A percentile compares a stretch with the other conserved stretches of the same genome.
These are phyloP conservation scores for Cataglyphis albicans DNA, from an alignment of 2,888 invertebrate species.

Conservation along the genomic window DNA sequence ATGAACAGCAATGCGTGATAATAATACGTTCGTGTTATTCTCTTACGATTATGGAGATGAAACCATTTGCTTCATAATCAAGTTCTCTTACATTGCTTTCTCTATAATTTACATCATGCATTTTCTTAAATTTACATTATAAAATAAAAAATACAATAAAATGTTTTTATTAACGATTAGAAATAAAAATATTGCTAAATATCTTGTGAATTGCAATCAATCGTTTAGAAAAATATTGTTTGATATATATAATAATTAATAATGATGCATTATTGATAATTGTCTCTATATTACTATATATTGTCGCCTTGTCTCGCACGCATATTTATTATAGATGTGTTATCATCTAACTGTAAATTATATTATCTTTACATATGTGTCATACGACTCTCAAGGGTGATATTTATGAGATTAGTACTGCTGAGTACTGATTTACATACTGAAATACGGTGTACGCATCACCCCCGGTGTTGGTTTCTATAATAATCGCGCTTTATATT, in stretches of 20 bases:
- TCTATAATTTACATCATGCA: neutral
- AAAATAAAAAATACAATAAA: neutral
- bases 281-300: neutral
- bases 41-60: constrained; percentile 1
- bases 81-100: neutral
- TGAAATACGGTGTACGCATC: neutral
- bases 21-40: constrained; percentile 8
- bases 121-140: neutral
- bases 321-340: neutral
- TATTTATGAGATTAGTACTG: constrained; percentile 37
- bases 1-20: constrained; percentile 8
- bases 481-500: constrained; percentile 1
- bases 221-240: neutral
- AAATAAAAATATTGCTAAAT: neutral
- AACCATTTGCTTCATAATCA: neutral
- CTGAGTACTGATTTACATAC: constrained; percentile 28
- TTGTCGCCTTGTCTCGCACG: neutral
- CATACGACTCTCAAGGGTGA: neutral
- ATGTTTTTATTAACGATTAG: neutral
- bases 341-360: constrained; percentile 3
- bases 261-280: neutral
- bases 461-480: neutral
- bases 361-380: neutral
- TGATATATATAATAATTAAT: neutral
- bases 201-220: neutral